These are phyloP conservation scores for Rhopalosiphum nymphaeae DNA, from an alignment of 2,888 invertebrate species.

Conservation along the genomic window DNA sequence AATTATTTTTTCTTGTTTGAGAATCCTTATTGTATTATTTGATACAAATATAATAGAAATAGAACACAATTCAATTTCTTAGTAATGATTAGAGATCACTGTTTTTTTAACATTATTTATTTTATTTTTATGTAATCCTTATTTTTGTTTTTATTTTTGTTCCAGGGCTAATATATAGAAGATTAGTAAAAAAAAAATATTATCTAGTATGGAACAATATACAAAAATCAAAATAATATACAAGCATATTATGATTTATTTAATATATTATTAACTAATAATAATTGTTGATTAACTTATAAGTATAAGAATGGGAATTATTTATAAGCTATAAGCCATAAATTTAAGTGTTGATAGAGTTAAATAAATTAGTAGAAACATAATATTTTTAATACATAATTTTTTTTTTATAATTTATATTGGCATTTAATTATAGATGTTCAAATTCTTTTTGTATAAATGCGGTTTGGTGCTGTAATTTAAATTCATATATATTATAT, in stretches of 20 bases:
- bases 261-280: not conserved
- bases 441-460: not conserved
- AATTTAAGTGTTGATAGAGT: not conserved
- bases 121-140: not conserved
- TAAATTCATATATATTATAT: not conserved
- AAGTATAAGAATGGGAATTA: not conserved
- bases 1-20: not conserved
- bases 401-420: not conserved
- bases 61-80: not conserved
- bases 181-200: not conserved
- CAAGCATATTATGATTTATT: not conserved
- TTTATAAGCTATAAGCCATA: not conserved
- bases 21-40: not conserved
- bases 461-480: not conserved
- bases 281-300: not conserved
- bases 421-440: not conserved
- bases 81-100: not conserved
- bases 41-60: not conserved
- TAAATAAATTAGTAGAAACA: not conserved
- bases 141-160: not conserved
- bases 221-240: constrained; percentile 30
- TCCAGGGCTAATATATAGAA: not conserved
- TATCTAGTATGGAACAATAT: not conserved
- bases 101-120: not conserved
- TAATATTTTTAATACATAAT: not conserved